These are phyloP conservation scores for Lethenteron camtschaticum DNA, from an alignment of 2,113 vertebrate genomes.

Conservation along the genomic window DNA sequence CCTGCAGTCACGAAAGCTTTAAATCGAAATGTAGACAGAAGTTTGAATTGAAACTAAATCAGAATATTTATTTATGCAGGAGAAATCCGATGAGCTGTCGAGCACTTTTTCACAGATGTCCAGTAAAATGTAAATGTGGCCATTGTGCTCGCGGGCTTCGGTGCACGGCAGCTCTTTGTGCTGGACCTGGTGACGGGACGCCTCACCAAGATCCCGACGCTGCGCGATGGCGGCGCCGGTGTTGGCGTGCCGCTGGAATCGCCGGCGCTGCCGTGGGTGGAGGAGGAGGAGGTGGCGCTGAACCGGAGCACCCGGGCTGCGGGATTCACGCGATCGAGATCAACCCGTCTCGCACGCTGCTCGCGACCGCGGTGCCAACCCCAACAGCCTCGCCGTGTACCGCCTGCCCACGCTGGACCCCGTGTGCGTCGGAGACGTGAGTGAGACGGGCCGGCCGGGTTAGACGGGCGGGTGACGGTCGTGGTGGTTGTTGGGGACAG, in stretches of 20 bases:
- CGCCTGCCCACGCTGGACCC: conserved; percentile 81
- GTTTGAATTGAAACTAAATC: neutral
- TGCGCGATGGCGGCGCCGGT: conserved; percentile 39
- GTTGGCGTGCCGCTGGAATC: too few relatives aligned
- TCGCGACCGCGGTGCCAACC: conserved; percentile 92
- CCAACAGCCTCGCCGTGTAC: conserved; percentile 88
- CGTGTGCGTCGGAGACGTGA: conserved; percentile 91
- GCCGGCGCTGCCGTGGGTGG: too few relatives aligned
- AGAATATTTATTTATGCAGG: neutral
- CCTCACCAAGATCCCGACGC: conserved; percentile 85
- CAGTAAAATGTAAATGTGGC: too few relatives aligned
- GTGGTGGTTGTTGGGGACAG: neutral
- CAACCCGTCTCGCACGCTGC: conserved; percentile 61
- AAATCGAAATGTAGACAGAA: neutral
- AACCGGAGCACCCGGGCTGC: conserved; percentile 66
- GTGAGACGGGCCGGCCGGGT: conserved; percentile 16
- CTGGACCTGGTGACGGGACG: conserved; percentile 69
- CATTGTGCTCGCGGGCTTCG: too few relatives aligned
- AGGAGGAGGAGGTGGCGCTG: conserved; percentile 11
- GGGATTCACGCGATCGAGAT: conserved; percentile 92
- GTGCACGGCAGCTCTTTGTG: conserved; percentile 53
- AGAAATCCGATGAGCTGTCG: neutral
- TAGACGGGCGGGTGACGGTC: neutral
- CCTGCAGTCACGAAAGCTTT: too few relatives aligned
- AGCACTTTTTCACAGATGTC: neutral